A percentile compares a stretch with the other conserved stretches of the same genome.
phyloP scores from a whole-genome alignment of 37 sponge, comb jelly and placozoan genomes.

The Halisarca cf. caerulea region DNA sequence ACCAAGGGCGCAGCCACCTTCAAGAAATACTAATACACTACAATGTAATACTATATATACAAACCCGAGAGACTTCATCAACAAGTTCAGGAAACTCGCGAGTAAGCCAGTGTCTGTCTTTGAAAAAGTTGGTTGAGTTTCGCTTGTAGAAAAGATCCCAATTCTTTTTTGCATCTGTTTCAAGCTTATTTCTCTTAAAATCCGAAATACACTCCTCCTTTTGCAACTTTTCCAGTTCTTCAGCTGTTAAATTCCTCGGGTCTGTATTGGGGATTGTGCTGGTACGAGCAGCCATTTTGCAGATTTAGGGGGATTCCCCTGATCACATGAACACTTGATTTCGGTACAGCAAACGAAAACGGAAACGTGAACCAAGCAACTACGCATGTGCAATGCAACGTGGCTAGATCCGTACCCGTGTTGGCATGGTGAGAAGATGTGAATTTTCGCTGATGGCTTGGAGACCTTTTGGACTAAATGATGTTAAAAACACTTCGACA shows the following conservation, averaged over 20 bases:
- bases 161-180: slow-evolving; percentile 87
- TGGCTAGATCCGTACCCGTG: neutral
- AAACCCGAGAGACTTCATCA: slow-evolving; percentile 22
- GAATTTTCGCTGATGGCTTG: neutral
- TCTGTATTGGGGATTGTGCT: too few relatives aligned
- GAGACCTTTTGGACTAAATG: neutral
- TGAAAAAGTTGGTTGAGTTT: slow-evolving; percentile 93
- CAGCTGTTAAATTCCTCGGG: slow-evolving; percentile 45
- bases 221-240: slow-evolving; percentile 52
- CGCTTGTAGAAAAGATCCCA: slow-evolving; percentile 99
- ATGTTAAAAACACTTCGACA: neutral
- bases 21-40: too few relatives aligned
- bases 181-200: slow-evolving; percentile 83
- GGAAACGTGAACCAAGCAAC: neutral
- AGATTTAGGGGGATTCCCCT: neutral
- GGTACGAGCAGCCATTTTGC: neutral
- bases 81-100: slow-evolving; percentile 89
- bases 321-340: too few relatives aligned
- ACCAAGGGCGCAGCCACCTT: too few relatives aligned
- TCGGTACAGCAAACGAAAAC: too few relatives aligned
- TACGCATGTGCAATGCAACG: slow-evolving; percentile 26
- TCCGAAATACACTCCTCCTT: slow-evolving; percentile 65
- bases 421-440: slow-evolving; percentile 17
- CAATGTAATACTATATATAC: too few relatives aligned
- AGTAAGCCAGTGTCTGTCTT: slow-evolving; percentile 96